Evolutionary conservation across 2,888 invertebrate species (phyloP), one percentile per base, ranked within the genome.

Genomic region (Drosophila recens): DNA sequence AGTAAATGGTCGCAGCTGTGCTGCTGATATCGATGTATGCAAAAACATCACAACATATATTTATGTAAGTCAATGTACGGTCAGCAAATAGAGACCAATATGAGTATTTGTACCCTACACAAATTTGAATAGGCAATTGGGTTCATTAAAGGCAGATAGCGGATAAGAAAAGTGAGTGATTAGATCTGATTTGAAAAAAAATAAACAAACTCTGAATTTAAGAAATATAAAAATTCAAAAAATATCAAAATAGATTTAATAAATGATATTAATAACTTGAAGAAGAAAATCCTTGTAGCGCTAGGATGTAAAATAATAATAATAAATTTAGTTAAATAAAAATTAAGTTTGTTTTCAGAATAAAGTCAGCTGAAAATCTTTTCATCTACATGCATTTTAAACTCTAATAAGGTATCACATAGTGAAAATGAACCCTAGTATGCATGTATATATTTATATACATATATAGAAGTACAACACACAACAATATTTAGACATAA

Each of bases 1-100:
- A 73, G 64, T 69, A 70, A 67, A 65, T 53, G 58, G 13, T 64
- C 79, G 63, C 81, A 81, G 71, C 79, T 80, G 74, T 57, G 42
- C 30, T 49, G 46, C 27, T 17, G 33, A 48, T 40, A 64, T 48
- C 36, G 15, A 13, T 33, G 23, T 71, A 77, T 77, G 78, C 78
- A 80, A 77, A 79, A 80, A 71, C 42, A 63, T 54, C 63, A 48
- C 15, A 46, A 49, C 46, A 62, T 53, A 62, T 57, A 64, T 49
- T 74, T 65, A 64, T 67, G 53, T 74, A 67, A 72, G 67, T 77
- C 73, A 80, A 51, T 67, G 63, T 65, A 51, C 61, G 53, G 36
- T 59, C 49, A 63, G 63, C 59, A 75, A 75, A 75, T 75, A 74
- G 59, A 58, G 15, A 70, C 34, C 52, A 75, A 62, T 17, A 72